A percentile compares a stretch with the other conserved stretches of the same genome.
These are phyloP conservation scores for Hydrolagus colliei DNA, from an alignment of 2,797 vertebrate genomes.

Conservation along the genomic window DNA sequence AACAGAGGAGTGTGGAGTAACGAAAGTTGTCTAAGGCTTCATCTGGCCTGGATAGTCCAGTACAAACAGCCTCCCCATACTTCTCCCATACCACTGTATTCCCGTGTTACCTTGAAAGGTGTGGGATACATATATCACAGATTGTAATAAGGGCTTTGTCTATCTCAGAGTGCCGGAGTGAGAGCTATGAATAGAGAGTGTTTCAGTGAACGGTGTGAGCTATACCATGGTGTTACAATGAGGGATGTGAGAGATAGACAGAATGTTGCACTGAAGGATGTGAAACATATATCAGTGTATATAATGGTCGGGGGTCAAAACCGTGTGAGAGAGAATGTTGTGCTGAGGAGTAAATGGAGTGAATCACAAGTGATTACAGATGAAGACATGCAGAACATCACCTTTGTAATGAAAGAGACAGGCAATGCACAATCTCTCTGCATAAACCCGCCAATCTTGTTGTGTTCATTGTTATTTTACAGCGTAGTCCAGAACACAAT, in stretches of 20 bases:
- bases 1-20: too few species aligned
- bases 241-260: neutral
- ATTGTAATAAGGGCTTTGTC: neutral
- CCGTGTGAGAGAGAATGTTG: neutral
- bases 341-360: neutral
- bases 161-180: neutral
- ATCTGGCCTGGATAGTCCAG: too few species aligned
- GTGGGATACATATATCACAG: neutral
- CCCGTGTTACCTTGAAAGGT: too few species aligned
- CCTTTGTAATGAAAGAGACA: neutral
- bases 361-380: neutral
- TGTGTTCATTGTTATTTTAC: neutral
- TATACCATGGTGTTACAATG: neutral
- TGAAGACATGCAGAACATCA: neutral
- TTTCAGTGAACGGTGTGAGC: neutral
- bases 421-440: too few species aligned
- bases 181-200: neutral
- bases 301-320: neutral
- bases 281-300: neutral
- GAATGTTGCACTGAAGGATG: neutral
- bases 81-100: neutral
- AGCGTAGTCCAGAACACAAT: neutral
- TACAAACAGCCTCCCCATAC: too few species aligned
- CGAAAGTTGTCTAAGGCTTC: too few species aligned
- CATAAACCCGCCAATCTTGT: neutral